phyloP scores from a whole-genome alignment of 2,797 vertebrate species.

The Masticophis lateralis region DNA sequence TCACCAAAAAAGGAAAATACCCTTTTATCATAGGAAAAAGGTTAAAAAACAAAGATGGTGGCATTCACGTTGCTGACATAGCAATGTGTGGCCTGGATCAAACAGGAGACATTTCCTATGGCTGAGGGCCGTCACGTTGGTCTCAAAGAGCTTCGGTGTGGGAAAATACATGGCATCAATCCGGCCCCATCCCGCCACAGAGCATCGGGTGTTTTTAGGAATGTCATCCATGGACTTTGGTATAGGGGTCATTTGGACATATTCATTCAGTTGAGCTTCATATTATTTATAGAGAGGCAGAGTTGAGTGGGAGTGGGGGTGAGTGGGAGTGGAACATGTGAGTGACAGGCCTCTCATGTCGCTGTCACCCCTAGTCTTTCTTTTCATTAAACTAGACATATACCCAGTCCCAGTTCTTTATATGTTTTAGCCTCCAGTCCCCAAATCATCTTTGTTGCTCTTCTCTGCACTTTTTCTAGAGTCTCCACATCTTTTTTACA shows the following conservation, averaged over 20 bases:
- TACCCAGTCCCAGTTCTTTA: no score
- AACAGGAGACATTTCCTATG: conserved; percentile 17
- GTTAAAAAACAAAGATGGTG: neutral
- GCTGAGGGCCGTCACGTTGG: conserved; percentile 18
- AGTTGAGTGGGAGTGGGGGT: no score
- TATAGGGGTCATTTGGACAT: conserved; percentile 31
- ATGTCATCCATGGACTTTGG: conserved; percentile 15
- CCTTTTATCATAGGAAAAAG: neutral
- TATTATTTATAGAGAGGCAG: no score
- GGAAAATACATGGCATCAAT: neutral
- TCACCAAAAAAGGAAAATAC: no score
- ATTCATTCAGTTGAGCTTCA: conserved; percentile 21
- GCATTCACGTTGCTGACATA: conserved; percentile 33
- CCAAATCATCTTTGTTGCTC: no score
- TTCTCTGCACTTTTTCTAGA: no score
- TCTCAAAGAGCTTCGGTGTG: conserved; percentile 35
- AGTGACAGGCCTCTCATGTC: no score
- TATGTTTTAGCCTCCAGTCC: no score
- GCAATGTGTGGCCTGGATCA: neutral
- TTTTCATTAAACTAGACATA: no score
- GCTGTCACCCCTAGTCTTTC: no score
- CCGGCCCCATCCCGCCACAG: conserved; percentile 36
- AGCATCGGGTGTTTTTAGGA: conserved; percentile 14
- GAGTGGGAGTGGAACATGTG: no score
- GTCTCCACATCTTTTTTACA: no score